phyloP scores from a whole-genome alignment of 2,888 invertebrate genomes.

The Cremastinae sp. region DNA sequence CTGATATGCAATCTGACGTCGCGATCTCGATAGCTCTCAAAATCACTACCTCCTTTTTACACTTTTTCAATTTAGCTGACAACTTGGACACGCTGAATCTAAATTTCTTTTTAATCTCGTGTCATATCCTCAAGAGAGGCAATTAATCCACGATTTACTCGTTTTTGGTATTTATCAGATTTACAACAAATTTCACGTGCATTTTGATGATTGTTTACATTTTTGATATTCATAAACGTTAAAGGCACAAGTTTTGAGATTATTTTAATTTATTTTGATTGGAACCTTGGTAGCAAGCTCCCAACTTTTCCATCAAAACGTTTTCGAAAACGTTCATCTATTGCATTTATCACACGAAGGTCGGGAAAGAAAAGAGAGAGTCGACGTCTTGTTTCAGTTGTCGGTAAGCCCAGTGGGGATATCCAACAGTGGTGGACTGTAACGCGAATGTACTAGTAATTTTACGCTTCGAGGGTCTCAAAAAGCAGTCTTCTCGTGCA shows the following conservation, averaged over 20 bases:
- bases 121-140: no score
- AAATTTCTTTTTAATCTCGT: no score
- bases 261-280: no score
- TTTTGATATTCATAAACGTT: no score
- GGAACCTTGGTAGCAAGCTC: neutral
- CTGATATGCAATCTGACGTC: neutral
- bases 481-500: slow-evolving; percentile 66
- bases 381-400: slow-evolving; percentile 34
- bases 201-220: no score
- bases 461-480: slow-evolving; percentile 73
- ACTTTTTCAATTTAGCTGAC: no score
- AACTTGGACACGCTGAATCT: no score
- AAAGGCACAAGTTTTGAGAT: no score
- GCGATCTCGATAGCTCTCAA: slow-evolving; percentile 1
- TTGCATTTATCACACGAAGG: neutral
- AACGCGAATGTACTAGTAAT: slow-evolving; percentile 73
- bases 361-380: slow-evolving; percentile 9
- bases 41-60: neutral
- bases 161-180: no score
- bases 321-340: neutral
- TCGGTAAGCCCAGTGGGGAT: slow-evolving; percentile 40
- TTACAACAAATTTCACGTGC: no score
- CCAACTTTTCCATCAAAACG: neutral
- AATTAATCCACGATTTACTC: no score
- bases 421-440: slow-evolving; percentile 64